A percentile compares a stretch with the other conserved stretches of the same genome.
These are phyloP conservation scores for Dendrolimus houi DNA, from an alignment of 2,888 invertebrate species.

Conservation along the genomic window DNA sequence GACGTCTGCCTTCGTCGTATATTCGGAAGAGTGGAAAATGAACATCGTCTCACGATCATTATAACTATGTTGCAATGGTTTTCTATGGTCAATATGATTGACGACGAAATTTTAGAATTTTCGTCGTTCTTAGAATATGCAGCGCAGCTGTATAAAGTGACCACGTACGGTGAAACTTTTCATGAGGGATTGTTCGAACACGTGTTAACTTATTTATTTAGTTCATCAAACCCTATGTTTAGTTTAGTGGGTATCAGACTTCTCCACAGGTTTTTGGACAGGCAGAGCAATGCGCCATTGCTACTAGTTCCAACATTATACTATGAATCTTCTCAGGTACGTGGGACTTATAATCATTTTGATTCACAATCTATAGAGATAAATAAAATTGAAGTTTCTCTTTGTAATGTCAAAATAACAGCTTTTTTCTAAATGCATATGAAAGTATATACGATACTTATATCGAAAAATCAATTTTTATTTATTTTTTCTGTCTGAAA, in stretches of 20 bases:
- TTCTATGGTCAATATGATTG: conserved; percentile 42
- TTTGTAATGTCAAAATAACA: no score
- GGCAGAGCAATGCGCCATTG: conserved; percentile 58
- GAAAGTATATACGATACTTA: no score
- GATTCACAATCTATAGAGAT: no score
- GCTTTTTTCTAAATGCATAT: no score
- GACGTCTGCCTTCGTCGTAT: conserved; percentile 73
- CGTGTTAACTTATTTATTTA: conserved; percentile 58
- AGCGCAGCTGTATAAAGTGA: conserved; percentile 57
- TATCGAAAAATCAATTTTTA: no score
- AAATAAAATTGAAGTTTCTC: no score
- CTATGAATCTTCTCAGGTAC: conserved; percentile 48
- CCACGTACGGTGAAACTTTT: conserved; percentile 54
- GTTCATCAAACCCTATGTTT: conserved; percentile 54
- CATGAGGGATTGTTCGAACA: conserved; percentile 60
- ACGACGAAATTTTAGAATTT: conserved; percentile 68
- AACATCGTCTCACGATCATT: conserved; percentile 62
- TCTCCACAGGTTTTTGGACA: conserved; percentile 73
- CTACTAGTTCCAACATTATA: conserved; percentile 70
- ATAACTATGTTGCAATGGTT: conserved; percentile 70
- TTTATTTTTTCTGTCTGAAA: no score
- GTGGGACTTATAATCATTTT: no score
- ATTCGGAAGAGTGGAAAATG: conserved; percentile 61
- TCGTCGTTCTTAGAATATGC: conserved; percentile 71
- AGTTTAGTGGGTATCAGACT: conserved; percentile 74